A percentile compares a stretch with the other conserved stretches of the same genome.
phyloP scores from a whole-genome alignment of 2,888 invertebrate genomes.

The Chesias legatella region DNA sequence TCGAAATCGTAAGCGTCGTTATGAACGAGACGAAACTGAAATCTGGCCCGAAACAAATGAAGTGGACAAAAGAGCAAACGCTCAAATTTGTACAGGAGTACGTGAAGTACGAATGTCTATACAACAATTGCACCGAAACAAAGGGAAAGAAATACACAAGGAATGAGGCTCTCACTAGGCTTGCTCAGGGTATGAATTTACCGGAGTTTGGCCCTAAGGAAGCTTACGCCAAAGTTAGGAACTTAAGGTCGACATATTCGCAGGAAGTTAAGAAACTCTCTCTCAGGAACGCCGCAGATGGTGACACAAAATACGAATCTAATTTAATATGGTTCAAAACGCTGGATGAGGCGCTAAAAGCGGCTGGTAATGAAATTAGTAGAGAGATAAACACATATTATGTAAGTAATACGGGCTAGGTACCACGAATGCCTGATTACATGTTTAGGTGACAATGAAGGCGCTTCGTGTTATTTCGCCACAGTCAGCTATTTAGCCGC shows the following conservation, averaged over 20 bases:
- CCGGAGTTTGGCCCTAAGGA: slow-evolving; percentile 7
- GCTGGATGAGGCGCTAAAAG: neutral
- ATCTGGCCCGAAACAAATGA: too few relatives aligned
- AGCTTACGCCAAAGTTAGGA: slow-evolving; percentile 4
- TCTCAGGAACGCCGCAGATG: neutral
- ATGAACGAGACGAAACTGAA: too few relatives aligned
- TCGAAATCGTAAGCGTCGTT: too few relatives aligned
- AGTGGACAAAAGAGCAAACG: neutral
- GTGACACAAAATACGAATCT: neutral
- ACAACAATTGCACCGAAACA: neutral
- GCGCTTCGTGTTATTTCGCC: too few relatives aligned
- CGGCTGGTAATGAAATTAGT: neutral
- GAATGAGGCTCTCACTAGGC: neutral
- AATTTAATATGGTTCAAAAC: slow-evolving; percentile 6
- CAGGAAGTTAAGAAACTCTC: slow-evolving; percentile 6
- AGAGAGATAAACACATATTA: neutral
- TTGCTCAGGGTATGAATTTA: slow-evolving; percentile 1
- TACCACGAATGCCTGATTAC: too few relatives aligned
- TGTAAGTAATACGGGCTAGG: too few relatives aligned
- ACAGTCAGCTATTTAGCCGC: too few relatives aligned
- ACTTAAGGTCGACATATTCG: slow-evolving; percentile 4
- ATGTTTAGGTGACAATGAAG: too few relatives aligned
- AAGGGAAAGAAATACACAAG: neutral
- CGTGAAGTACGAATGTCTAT: neutral
- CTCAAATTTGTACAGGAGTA: slow-evolving; percentile 7